Evolutionary conservation across 2,113 vertebrate genomes (phyloP).

Genomic region (Corvus cornix): DNA sequence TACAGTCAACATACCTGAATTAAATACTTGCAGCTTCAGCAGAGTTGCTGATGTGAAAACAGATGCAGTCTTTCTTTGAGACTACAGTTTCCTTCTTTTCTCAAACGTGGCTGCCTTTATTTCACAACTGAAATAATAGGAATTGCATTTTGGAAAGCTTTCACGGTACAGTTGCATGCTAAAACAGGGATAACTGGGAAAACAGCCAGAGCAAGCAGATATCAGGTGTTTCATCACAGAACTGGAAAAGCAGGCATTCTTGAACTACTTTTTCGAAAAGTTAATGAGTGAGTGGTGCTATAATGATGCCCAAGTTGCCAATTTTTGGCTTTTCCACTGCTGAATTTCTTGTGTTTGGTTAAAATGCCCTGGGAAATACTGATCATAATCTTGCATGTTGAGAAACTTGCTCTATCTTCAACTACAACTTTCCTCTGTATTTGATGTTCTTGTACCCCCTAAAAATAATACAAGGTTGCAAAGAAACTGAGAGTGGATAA

Average conservation of each 20-base stretch:
- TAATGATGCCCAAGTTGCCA: not conserved
- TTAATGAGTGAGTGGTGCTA: not conserved
- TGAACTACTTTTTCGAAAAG: not conserved
- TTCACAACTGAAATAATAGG: not conserved
- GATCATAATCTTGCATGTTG: not conserved
- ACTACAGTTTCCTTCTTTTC: not conserved
- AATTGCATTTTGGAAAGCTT: not conserved
- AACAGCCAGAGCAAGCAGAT: not conserved
- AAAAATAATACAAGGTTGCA: not conserved
- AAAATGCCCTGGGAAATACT: not conserved
- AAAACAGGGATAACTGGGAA: conserved; percentile 27
- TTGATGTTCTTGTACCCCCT: not conserved
- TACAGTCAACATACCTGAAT: not conserved
- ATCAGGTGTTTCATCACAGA: not conserved
- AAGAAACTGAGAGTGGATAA: not conserved
- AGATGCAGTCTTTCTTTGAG: not conserved
- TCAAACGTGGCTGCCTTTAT: not conserved
- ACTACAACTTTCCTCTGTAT: not conserved
- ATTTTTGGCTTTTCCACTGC: not conserved
- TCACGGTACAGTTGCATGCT: not conserved
- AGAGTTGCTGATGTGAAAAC: not conserved
- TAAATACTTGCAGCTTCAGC: not conserved
- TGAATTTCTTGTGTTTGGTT: not conserved
- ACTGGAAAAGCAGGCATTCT: conserved; percentile 25
- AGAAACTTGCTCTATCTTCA: not conserved